Evolutionary conservation across 2,797 vertebrate species (phyloP), one percentile per base, ranked within the genome.

Genomic region (Aulostomus chinensis): DNA sequence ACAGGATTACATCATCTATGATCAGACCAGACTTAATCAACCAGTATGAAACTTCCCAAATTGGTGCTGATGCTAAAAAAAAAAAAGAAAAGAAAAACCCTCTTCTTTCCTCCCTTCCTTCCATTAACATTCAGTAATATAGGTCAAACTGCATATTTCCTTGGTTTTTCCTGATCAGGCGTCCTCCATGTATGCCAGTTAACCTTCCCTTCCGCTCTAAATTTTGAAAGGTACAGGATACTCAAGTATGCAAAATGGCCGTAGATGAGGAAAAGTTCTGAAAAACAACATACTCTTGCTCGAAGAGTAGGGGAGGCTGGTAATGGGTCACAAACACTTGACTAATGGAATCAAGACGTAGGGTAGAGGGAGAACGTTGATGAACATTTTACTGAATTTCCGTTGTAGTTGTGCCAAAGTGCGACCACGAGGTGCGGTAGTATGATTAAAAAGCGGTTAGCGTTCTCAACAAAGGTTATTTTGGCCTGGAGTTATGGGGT

Each of bases 131-230:
- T 31, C 18, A 46, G 13, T 34, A 18, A 30, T 33, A 22, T 8
- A 42, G 68, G 68, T 77, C 70, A 70, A 28, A 34, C 30, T 36
- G 11, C 57, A 71, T 34, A 22, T 74, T 74, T 76, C 58, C 71
- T 39, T 4, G 12, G 36, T 40, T 35, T 39, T 62, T 57, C 50
- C 55, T 9, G 12, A 48, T 7, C 48, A 67, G 62, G 39, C 35
- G 2, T n/a, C 14, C 34, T 64, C 24, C 20, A 39, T 33, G 9
- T 50, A 68, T 11, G 40, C 36, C 56, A 41, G 28, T 39, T 39
- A 17, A 46, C 35, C 47, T 60, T 68, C 31, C 39, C 39, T 61
- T 68, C 72, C 63, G 45, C 36, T 62, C 29, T n/a, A n/a, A 53
- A 21, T 33, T 39, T 14, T 74, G 24, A 50, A 33, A 26, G 45